These are phyloP conservation scores for Protonemura montana DNA, from an alignment of 2,888 invertebrate genomes.

Conservation along the genomic window DNA sequence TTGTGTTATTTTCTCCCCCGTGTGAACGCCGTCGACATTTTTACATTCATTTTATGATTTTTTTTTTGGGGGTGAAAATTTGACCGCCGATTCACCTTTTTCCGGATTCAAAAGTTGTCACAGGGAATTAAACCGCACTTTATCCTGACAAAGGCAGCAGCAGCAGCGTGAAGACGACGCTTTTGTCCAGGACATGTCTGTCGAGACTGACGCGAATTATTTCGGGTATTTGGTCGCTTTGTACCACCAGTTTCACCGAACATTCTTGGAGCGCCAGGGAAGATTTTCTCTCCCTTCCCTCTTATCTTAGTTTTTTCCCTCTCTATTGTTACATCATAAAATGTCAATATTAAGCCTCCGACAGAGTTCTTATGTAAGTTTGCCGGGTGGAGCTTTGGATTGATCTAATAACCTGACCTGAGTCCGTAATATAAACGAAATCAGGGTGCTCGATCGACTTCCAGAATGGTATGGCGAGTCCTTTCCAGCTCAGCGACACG, in stretches of 20 bases:
- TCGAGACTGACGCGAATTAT: conserved; percentile 45
- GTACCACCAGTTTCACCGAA: conserved; percentile 26
- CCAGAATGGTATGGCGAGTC: neutral
- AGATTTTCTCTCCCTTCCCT: neutral
- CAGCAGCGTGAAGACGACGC: neutral
- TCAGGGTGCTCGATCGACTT: no score
- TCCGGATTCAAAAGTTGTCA: conserved; percentile 34
- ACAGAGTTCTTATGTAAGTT: conserved; percentile 26
- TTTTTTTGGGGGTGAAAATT: neutral
- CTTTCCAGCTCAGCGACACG: neutral
- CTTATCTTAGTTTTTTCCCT: neutral
- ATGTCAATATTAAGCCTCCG: conserved; percentile 38
- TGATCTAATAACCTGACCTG: conserved; percentile 13
- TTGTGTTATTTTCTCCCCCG: neutral
- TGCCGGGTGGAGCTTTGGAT: neutral
- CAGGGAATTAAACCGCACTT: conserved; percentile 44
- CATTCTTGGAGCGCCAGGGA: conserved; percentile 25
- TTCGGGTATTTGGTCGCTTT: conserved; percentile 46
- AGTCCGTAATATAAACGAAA: neutral
- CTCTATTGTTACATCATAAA: conserved; percentile 34
- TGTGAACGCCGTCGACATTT: neutral
- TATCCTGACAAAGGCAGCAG: conserved; percentile 30
- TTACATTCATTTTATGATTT: neutral
- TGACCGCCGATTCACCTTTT: neutral
- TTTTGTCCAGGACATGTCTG: conserved; percentile 41